phyloP scores from a whole-genome alignment of 2,888 invertebrate genomes.

The Netelia inedita region DNA sequence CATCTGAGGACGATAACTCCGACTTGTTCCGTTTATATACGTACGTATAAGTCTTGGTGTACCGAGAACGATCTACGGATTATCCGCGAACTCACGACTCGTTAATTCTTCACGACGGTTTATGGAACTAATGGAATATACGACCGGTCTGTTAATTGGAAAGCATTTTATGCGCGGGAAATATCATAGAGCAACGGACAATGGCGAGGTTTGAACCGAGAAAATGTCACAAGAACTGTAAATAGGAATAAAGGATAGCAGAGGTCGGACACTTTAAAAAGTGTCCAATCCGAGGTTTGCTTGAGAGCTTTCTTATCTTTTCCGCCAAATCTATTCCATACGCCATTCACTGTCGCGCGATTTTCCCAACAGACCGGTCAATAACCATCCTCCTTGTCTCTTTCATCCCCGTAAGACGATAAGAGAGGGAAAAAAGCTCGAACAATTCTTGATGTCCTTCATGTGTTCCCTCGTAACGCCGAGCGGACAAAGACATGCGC shows the following conservation, averaged over 20 bases:
- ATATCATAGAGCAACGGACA: background rate
- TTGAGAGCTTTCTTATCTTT: background rate
- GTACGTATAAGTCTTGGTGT: slow-evolving; percentile 4
- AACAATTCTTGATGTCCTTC: background rate
- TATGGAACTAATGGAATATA: slow-evolving; percentile 75
- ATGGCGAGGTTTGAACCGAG: background rate
- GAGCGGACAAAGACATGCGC: background rate
- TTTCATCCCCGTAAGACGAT: too few species aligned
- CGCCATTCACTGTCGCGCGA: background rate
- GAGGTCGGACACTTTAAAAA: background rate
- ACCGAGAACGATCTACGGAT: background rate
- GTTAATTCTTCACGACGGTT: slow-evolving; percentile 45
- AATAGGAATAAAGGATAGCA: background rate
- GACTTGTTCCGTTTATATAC: slow-evolving; percentile 6
- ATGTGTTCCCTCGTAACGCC: background rate
- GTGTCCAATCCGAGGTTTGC: background rate
- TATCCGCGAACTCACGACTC: background rate
- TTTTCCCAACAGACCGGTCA: background rate
- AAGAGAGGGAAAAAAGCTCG: background rate
- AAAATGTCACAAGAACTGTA: background rate
- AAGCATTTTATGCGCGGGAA: slow-evolving; percentile 51
- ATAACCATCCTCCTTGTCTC: background rate
- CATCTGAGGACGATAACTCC: slow-evolving; percentile 12
- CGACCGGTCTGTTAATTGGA: slow-evolving; percentile 72
- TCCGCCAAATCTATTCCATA: background rate